phyloP scores from a whole-genome alignment of 2,797 vertebrate species.

The Pseudochirops corinnae region DNA sequence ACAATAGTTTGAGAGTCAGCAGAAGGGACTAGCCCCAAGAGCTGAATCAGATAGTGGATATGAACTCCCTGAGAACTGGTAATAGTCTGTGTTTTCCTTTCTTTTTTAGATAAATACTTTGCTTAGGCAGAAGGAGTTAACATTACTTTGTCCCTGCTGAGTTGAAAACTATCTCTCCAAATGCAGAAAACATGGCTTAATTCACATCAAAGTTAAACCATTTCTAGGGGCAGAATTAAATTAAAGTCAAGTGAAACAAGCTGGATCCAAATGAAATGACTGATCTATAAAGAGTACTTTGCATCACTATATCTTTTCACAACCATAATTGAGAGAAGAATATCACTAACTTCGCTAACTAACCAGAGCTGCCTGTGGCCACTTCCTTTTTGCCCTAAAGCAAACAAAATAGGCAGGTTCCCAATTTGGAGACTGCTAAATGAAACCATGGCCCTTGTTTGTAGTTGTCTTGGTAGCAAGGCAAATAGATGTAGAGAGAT shows the following conservation, averaged over 20 bases:
- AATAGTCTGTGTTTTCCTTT: slow-evolving; percentile 44
- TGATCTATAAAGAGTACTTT: slow-evolving; percentile 70
- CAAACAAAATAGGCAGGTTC: slow-evolving; percentile 80
- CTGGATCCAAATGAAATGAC: slow-evolving; percentile 55
- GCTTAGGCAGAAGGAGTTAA: slow-evolving; percentile 64
- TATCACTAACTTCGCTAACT: slow-evolving; percentile 67
- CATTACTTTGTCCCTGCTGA: slow-evolving; percentile 31
- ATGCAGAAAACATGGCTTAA: slow-evolving; percentile 16
- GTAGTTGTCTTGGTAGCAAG: slow-evolving; percentile 80
- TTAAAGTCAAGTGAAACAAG: slow-evolving; percentile 60
- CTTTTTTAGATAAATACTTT: slow-evolving; percentile 70
- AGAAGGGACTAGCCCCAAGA: neutral
- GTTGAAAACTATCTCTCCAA: slow-evolving; percentile 66
- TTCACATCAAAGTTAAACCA: slow-evolving; percentile 64
- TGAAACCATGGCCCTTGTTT: slow-evolving; percentile 77
- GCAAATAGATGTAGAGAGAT: slow-evolving; percentile 82
- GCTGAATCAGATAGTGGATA: slow-evolving; percentile 52
- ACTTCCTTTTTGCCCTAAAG: slow-evolving; percentile 75
- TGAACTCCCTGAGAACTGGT: neutral
- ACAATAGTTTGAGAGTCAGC: slow-evolving; percentile 19
- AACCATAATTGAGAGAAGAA: slow-evolving; percentile 77
- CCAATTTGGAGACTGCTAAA: slow-evolving; percentile 78
- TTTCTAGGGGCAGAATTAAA: slow-evolving; percentile 41
- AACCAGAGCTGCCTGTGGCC: slow-evolving; percentile 76
- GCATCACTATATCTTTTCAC: slow-evolving; percentile 75